Evolutionary conservation across 2,113 vertebrate species (phyloP).

Genomic region (Edolisoma coerulescens): DNA sequence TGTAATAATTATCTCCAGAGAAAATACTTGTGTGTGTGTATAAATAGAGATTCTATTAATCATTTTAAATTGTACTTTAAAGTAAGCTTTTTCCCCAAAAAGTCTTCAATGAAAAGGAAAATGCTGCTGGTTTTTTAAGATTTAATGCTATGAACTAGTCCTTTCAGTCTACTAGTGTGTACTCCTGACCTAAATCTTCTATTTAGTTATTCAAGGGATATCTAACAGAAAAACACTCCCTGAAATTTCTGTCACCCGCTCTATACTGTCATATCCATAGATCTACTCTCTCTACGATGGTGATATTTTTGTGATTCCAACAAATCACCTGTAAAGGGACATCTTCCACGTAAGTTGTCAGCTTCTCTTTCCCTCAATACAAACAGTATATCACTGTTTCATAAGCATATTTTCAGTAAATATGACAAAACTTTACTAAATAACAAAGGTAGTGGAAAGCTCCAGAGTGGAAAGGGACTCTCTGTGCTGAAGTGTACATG

Average conservation of each 20-base stretch:
- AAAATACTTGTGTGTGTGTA: background rate
- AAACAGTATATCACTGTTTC: background rate
- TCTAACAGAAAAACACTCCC: background rate
- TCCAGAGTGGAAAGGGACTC: background rate
- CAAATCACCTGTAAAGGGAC: background rate
- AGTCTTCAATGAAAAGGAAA: background rate
- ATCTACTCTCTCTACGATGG: background rate
- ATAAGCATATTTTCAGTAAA: background rate
- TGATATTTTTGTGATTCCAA: background rate
- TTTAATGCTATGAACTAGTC: background rate
- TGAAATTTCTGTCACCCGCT: background rate
- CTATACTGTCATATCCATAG: background rate
- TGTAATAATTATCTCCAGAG: conserved; percentile 23
- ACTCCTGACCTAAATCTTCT: background rate
- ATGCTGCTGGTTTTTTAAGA: background rate
- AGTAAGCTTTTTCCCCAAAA: background rate
- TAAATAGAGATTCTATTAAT: background rate
- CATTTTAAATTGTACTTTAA: background rate
- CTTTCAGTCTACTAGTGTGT: background rate
- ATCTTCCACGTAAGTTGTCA: background rate
- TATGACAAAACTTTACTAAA: background rate
- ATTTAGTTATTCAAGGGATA: background rate
- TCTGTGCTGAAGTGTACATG: background rate
- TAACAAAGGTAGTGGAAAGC: background rate
- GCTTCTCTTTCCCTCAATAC: background rate